Evolutionary conservation across 2,888 invertebrate species (phyloP), one percentile per base, ranked within the genome.

Genomic region (Drosophila parthenogenetica): DNA sequence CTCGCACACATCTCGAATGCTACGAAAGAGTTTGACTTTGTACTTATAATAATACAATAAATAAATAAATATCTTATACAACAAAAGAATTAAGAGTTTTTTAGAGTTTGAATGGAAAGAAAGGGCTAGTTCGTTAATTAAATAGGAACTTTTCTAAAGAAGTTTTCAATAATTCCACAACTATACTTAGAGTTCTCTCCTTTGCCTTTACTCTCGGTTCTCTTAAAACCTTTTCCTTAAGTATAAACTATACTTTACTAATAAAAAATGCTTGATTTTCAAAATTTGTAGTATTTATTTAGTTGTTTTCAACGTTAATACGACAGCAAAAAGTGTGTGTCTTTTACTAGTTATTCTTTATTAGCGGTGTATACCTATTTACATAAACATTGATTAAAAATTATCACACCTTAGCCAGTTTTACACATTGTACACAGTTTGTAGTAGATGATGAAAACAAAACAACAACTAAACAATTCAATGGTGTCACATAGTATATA

Each of bases 401-500:
- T 82, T 86, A 86, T 81, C 77, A 79, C 79, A 81, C 81, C 81
- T 74, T 64, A 80, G 74, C 81, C 81, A 69, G 60, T 77, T 86
- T 35, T 35, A 35, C 35, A 35, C 35, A 35, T 35, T 43, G 35
- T 73, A 67, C 55, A 55, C 55, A 55, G 46, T 43, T 63, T 55
- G 46, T 40, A 49, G 8, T 54, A 45, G 10, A 42, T 25, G 13
- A 35, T 13, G 13, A 35, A 35, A 35, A 35, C 13, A 13, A 54
- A 32, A 37, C 13, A 40, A 58, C 53, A 51, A 43, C 50, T 51
- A 58, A 70, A 69, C 32, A 64, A 43, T 58, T 65, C 46, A 58
- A 43, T 76, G 48, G 51, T 48, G 50, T 49, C 25, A 45, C 35
- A 50, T 29, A 29, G 29, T 29, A 29, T 50, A 50, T 49, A 59